Conservation (phyloP, 1,140 invertebrate species). For the Spodoptera frugiperda region DNA sequence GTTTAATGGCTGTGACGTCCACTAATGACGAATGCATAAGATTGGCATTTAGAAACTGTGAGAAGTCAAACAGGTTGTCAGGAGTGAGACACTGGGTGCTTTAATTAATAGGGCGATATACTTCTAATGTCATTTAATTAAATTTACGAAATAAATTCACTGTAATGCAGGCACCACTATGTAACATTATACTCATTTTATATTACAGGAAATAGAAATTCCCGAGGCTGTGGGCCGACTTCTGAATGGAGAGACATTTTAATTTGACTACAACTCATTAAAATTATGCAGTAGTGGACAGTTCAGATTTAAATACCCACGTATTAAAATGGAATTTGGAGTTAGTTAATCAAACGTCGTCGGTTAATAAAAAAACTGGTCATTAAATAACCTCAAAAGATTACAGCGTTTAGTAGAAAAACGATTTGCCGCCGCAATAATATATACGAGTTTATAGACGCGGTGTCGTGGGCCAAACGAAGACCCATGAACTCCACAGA, state of each 20-base stretch:
- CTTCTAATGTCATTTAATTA: background rate
- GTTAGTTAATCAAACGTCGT: constrained; percentile 45
- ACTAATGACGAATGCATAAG: constrained; percentile 61
- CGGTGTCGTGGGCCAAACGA: constrained; percentile 44
- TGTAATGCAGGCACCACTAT: background rate
- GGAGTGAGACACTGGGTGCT: constrained; percentile 7
- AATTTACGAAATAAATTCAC: background rate
- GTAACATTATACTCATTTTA: background rate
- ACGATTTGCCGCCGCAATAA: constrained; percentile 51
- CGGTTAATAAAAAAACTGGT: constrained; percentile 53
- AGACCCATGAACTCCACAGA: constrained; percentile 45
- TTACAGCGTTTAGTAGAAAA: constrained; percentile 53
- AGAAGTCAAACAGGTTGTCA: constrained; percentile 61
- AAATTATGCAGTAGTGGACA: constrained; percentile 23
- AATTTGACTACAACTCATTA: constrained; percentile 11
- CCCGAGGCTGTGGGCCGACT: background rate
- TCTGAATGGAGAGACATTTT: constrained; percentile 17
- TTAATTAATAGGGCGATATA: too few relatives aligned
- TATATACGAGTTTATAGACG: constrained; percentile 49
- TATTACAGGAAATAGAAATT: background rate
- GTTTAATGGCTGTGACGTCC: constrained; percentile 68
- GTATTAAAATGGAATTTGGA: constrained; percentile 30
- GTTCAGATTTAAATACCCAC: constrained; percentile 20
- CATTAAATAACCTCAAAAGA: constrained; percentile 51
- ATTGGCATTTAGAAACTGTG: constrained; percentile 65